Evolutionary conservation across 2,797 vertebrate species (phyloP).

Genomic region (Crotalus adamanteus): DNA sequence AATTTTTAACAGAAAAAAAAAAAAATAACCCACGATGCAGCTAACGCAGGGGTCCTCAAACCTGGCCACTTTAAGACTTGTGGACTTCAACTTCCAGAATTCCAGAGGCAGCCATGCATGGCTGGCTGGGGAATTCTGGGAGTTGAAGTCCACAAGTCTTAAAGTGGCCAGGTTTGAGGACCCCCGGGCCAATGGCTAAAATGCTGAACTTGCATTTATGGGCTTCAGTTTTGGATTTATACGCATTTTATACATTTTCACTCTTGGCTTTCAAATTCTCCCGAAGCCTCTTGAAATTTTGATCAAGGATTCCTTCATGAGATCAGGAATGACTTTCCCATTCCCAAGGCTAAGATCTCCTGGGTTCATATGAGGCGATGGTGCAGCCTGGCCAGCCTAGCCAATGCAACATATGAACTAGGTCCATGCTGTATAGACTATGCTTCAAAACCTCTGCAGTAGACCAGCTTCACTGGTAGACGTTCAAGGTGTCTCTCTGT

Average conservation of each 20-base stretch:
- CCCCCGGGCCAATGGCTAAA: background rate
- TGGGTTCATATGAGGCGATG: background rate
- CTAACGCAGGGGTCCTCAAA: too few species aligned
- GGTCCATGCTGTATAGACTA: background rate
- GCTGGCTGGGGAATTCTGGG: too few species aligned
- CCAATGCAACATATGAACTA: background rate
- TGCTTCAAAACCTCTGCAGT: background rate
- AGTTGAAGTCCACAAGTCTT: too few species aligned
- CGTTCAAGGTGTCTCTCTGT: background rate
- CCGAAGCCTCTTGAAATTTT: background rate
- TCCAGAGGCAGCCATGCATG: too few species aligned
- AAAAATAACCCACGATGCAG: too few species aligned
- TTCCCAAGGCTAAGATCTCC: background rate
- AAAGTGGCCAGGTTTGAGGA: too few species aligned
- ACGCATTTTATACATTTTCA: background rate
- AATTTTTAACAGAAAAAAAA: rapidly evolving
- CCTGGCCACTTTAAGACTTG: too few species aligned
- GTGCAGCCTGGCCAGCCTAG: background rate
- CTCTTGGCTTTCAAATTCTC: background rate
- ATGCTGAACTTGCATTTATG: background rate
- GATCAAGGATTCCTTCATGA: background rate
- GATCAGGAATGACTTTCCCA: background rate
- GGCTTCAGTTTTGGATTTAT: rapidly evolving
- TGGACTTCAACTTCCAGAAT: too few species aligned
- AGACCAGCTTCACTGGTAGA: background rate